A percentile compares a stretch with the other conserved stretches of the same genome.
These are phyloP conservation scores for Rhagologus leucostigma DNA, from an alignment of 2,113 vertebrate genomes.

Conservation along the genomic window DNA sequence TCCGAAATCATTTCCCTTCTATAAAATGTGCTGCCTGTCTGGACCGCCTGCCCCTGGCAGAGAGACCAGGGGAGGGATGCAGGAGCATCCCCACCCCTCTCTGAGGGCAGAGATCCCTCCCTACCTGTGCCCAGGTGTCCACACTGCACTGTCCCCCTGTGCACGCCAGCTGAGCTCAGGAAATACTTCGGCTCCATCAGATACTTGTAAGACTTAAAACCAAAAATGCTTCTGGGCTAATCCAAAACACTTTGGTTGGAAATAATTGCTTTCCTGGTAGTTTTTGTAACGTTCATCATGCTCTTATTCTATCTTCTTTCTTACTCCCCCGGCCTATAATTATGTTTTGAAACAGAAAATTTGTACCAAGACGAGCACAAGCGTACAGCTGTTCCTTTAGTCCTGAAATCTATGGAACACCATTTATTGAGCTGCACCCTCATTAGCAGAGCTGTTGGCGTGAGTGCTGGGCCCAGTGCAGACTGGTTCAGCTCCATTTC, in stretches of 20 bases:
- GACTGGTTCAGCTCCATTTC: not conserved
- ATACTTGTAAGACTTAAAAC: not conserved
- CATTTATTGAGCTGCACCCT: not conserved
- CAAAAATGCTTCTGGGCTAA: not conserved
- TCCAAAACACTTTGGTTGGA: not conserved
- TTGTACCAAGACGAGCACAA: not conserved
- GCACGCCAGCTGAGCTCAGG: not conserved
- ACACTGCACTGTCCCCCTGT: rapidly evolving
- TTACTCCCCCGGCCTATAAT: not conserved
- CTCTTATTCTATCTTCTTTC: not conserved
- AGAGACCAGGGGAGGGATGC: rapidly evolving
- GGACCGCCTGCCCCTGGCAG: not conserved
- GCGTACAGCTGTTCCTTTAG: conserved; percentile 2
- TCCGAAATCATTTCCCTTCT: not conserved
- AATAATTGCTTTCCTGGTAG: not conserved
- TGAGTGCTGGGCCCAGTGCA: not conserved
- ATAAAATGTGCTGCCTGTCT: not conserved
- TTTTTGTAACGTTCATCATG: not conserved
- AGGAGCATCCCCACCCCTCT: not conserved
- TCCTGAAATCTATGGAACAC: not conserved
- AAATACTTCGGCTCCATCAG: not conserved
- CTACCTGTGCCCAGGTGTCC: not conserved
- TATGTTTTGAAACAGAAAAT: conserved; percentile 15
- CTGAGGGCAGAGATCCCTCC: not conserved
- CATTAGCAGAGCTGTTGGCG: not conserved